phyloP scores from a whole-genome alignment of 2,888 invertebrate genomes.

The Hemicrepidius hirtus region DNA sequence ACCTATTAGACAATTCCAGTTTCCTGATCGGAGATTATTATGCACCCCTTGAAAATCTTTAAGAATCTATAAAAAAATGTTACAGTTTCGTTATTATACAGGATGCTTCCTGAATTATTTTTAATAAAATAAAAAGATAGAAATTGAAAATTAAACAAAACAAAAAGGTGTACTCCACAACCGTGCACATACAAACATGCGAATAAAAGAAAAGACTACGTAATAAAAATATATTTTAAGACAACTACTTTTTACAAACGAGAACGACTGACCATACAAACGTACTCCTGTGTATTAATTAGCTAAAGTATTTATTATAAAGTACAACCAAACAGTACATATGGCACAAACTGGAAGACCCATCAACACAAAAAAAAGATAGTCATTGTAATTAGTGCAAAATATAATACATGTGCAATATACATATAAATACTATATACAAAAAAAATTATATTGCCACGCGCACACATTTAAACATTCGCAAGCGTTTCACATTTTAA shows the following conservation, averaged over 20 bases:
- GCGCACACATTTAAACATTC: conserved; percentile 29
- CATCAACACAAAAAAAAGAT: conserved; percentile 23
- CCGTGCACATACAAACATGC: conserved; percentile 7
- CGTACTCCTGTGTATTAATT: conserved; percentile 20
- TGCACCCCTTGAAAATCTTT: no score
- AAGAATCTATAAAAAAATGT: no score
- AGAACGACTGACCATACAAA: conserved; percentile 47
- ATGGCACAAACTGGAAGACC: conserved; percentile 51
- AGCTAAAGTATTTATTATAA: conserved; percentile 1
- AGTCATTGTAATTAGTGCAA: conserved; percentile 45
- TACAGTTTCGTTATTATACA: no score
- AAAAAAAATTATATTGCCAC: conserved; percentile 29
- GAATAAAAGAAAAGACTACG: conserved; percentile 1
- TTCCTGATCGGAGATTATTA: no score
- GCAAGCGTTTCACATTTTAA: conserved; percentile 22
- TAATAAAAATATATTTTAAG: conserved; percentile 48
- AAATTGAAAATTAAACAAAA: not conserved
- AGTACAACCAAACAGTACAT: conserved; percentile 32
- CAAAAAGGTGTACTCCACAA: not conserved
- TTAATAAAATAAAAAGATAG: no score
- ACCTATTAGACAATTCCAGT: no score
- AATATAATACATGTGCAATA: conserved; percentile 51
- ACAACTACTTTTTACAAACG: conserved; percentile 46
- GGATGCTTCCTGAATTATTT: no score
- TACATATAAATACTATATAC: conserved; percentile 47